Evolutionary conservation across 2,888 invertebrate genomes (phyloP).

Genomic region (Deilephila elpenor): DNA sequence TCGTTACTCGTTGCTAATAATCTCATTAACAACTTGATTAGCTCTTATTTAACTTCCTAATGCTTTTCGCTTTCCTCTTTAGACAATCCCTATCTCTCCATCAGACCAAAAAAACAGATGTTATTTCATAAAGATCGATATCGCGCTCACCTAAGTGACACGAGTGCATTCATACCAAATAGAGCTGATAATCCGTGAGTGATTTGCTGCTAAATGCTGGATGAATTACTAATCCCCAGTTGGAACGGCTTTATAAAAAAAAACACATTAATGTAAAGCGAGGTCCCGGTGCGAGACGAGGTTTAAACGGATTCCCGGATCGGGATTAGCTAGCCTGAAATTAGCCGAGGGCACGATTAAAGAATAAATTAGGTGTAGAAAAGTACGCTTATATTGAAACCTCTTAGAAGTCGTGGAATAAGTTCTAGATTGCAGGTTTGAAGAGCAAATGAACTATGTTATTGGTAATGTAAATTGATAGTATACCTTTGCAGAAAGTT

Average conservation of each 20-base stretch:
- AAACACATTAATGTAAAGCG: neutral
- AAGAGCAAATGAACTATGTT: too few species aligned
- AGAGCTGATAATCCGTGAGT: conserved; percentile 1
- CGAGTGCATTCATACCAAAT: neutral
- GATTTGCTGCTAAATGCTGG: neutral
- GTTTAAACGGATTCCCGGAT: neutral
- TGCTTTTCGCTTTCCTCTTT: neutral
- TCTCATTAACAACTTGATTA: neutral
- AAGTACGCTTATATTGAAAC: too few species aligned
- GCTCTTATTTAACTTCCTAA: neutral
- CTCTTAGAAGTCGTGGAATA: too few species aligned
- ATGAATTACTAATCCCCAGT: conserved; percentile 4
- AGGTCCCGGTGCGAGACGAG: too few species aligned
- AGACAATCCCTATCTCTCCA: neutral
- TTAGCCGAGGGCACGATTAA: too few species aligned
- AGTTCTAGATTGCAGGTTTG: too few species aligned
- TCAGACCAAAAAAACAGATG: neutral
- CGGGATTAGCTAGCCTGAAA: too few species aligned
- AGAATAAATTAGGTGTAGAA: too few species aligned
- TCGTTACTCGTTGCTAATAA: neutral
- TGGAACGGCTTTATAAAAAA: neutral
- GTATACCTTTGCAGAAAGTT: too few species aligned
- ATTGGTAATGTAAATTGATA: too few species aligned
- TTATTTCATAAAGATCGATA: neutral
- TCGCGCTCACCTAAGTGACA: neutral